phyloP scores from a whole-genome alignment of 2,888 invertebrate species.

The Polyommatus icarus region DNA sequence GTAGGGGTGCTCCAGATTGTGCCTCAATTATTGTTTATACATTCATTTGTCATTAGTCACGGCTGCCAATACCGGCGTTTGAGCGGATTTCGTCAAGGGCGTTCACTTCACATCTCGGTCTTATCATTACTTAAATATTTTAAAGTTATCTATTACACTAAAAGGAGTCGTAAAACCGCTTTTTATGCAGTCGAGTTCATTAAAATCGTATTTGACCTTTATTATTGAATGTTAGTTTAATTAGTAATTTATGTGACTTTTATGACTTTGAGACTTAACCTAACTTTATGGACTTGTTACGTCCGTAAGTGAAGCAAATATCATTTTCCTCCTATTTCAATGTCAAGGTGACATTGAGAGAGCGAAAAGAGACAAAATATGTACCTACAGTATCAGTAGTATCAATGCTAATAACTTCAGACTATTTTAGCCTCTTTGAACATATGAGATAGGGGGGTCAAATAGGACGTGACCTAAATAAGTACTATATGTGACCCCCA shows the following conservation, averaged over 20 bases:
- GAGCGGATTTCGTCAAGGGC: slow-evolving; percentile 59
- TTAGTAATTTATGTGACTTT: slow-evolving; percentile 26
- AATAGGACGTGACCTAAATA: too few species aligned
- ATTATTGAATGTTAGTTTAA: slow-evolving; percentile 10
- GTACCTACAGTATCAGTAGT: background rate
- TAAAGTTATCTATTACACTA: slow-evolving; percentile 6
- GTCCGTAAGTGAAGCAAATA: background rate
- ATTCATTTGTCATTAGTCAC: slow-evolving; percentile 62
- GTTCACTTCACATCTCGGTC: slow-evolving; percentile 33
- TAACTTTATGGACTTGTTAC: background rate
- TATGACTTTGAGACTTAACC: background rate
- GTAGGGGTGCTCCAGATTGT: slow-evolving; percentile 37
- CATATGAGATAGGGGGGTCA: too few species aligned
- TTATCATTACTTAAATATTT: slow-evolving; percentile 25
- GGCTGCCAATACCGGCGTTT: slow-evolving; percentile 57
- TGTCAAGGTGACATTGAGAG: background rate
- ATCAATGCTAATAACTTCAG: background rate
- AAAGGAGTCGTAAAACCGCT: slow-evolving; percentile 16
- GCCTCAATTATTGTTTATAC: slow-evolving; percentile 56
- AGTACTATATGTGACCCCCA: too few species aligned
- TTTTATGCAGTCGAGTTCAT: slow-evolving; percentile 20
- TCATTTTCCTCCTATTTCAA: slow-evolving; percentile 5
- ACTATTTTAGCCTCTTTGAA: background rate
- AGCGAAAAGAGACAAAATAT: background rate
- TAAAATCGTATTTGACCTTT: slow-evolving; percentile 16